Conservation (phyloP, 2,888 invertebrate species). For the Lampropteryx suffumata region DNA sequence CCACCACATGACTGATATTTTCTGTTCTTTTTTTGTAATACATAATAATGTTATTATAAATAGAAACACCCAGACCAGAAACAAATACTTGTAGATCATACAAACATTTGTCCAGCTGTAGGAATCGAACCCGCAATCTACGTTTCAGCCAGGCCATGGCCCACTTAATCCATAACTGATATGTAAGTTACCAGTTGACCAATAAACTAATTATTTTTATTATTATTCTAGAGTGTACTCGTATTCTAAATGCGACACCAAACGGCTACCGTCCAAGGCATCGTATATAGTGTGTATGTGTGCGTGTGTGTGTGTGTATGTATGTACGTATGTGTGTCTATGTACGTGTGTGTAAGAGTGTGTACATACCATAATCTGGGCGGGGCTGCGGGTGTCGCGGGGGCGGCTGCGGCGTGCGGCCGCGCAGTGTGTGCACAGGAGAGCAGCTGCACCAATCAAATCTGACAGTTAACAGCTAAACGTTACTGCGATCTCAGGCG, state of each 20-base stretch:
- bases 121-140: too few species aligned
- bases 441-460: constrained; percentile 84
- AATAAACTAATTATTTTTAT: too few species aligned
- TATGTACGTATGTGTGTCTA: constrained; percentile 28
- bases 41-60: too few species aligned
- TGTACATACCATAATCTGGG: constrained; percentile 94
- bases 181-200: too few species aligned
- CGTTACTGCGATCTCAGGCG: constrained; percentile 42
- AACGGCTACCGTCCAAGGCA: background rate
- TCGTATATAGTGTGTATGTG: background rate
- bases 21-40: too few species aligned
- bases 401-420: constrained; percentile 80
- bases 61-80: too few species aligned
- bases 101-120: too few species aligned
- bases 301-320: constrained; percentile 27
- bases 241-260: background rate
- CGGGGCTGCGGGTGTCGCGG: constrained; percentile 86
- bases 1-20: too few species aligned
- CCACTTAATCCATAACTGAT: too few species aligned
- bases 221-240: too few species aligned
- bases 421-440: constrained; percentile 89
- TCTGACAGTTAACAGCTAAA: constrained; percentile 72
- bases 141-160: too few species aligned
- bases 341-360: constrained; percentile 23
- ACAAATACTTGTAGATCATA: too few species aligned